Base-by-base conservation (phyloP, 30 jellyfish, hydroid and myxozoan genomes). In the Haliclystus octoradiatus region DNA sequence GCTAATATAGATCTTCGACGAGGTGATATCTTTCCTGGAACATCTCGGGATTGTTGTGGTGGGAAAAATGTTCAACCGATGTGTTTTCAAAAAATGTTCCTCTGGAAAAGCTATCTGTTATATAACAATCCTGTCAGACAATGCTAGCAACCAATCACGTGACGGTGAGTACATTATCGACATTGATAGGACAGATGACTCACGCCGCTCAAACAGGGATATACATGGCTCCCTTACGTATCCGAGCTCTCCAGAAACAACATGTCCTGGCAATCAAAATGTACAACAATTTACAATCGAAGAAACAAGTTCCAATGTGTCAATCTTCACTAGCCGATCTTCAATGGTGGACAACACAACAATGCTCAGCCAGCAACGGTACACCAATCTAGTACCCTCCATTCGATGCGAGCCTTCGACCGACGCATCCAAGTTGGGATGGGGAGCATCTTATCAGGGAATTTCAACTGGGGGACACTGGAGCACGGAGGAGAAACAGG, bases 371-470 rank as follows among this genome's bases (percentile, higher is more conserved):
- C 9, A 9, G 19, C 14, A 40, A 40, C 19, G 19, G 57, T 19
- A 40, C 14, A 9, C 57, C 57, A 9, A 9, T 40, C 19, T 19
- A 40, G 19, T 19, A 40, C 19, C 9, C 57, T 5, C 57, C 57
- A 5, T 5, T 40, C 9, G 57, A 40, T 19, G 57, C 57, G 57
- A 40, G 9, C 14, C 57, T 40, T 9, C 57, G 19, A 40, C 57
- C 9, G 57, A 40, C 19, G 57, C 57, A 40, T 40, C 57, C 14
- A 40, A 40, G 9, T 19, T 9, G 19, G 57, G 57, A 19, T 40
- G 57, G 57, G 57, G 57, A 9, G 57, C 57, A 40, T 9, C 57
- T 19, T 40, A 40, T 40, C 57, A 40, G 57, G 57, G 57, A 19
- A 5, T 19, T 5, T 40, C 57, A 19, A 40, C 57, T 9, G 57